Base-by-base conservation (phyloP, 2,113 vertebrate genomes). In the Sula dactylatra region DNA sequence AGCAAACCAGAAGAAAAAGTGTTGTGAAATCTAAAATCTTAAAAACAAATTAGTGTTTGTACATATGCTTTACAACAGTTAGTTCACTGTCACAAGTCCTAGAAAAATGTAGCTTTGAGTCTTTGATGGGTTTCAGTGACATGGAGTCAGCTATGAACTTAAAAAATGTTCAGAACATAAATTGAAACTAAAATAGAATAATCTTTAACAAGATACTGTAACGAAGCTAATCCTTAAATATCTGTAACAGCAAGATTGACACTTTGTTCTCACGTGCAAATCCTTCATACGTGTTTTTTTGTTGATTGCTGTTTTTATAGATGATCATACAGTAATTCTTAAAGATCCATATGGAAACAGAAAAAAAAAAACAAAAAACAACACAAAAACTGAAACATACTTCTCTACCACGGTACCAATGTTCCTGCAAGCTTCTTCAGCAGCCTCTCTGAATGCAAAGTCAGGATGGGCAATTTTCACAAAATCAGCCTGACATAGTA, bases 391-490 rank as follows among this genome's bases (percentile, higher is more conserved):
- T n/a, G n/a, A n/a, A n/a, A 97, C 98, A 8, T 98, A 99, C 99
- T 99, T 99, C 90, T 99, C 99, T 62, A 99, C 99, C 88, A 99
- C 72, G 1, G 99, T 99, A 88, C 99, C 99, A 12, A 99, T 99
- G 65, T 96, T 98, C 42, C 99, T 97, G 93, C 99, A 99, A 31
- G 99, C 98, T 94, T 98, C 99, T 86, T 99, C 99, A 7, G 99
- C 99, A 31, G 99, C 99, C 44, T 99, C 99, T 74, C 99, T 98
- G 96, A 99, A 99, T 1, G 96, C 98, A 22, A 97, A 98, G 92
- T 99, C 98, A 16, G 99, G 99, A 92, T 99, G 99, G 56, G 99
- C 99, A 50, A 99, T 98, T 97, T 99, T 99, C 50, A 99, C 98
- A 98, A 99, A 99, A 96, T 99, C 99, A 38, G 99, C 99, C 99